Conservation (phyloP, 1,140 invertebrate species). For the Drosophila leontia region DNA sequence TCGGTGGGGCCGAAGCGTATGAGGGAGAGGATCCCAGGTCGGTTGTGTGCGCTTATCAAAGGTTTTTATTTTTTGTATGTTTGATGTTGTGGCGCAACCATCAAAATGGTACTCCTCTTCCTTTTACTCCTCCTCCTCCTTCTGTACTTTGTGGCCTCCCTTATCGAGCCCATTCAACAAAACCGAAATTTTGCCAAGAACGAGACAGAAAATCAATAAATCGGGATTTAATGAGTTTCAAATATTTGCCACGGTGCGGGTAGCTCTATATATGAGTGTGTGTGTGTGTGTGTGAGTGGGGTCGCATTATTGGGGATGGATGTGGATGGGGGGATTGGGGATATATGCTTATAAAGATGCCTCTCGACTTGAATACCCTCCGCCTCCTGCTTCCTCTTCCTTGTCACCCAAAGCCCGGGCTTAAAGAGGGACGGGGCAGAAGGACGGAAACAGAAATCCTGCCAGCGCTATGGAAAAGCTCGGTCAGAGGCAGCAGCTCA, state of each 20-base stretch:
- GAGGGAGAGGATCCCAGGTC: neutral
- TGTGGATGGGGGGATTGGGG: neutral
- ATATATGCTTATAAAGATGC: slow-evolving; percentile 36
- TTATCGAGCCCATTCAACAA: slow-evolving; percentile 12
- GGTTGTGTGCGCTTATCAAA: neutral
- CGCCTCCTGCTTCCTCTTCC: neutral
- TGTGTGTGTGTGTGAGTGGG: slow-evolving; percentile 6
- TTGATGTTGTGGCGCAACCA: neutral
- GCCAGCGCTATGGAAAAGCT: slow-evolving; percentile 1
- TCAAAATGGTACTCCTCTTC: neutral
- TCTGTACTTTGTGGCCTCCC: neutral
- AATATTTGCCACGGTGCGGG: slow-evolving; percentile 58
- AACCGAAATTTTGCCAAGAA: slow-evolving; percentile 33
- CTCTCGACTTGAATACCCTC: slow-evolving; percentile 25
- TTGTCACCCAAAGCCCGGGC: slow-evolving; percentile 26
- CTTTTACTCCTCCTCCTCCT: neutral
- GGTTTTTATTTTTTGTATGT: neutral
- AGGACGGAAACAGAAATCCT: neutral
- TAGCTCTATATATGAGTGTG: neutral
- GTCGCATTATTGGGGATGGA: slow-evolving; percentile 28
- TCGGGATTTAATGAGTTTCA: slow-evolving; percentile 76
- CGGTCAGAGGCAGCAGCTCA: slow-evolving; percentile 8
- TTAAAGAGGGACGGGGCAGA: neutral
- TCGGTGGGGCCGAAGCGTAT: neutral
- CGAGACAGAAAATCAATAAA: slow-evolving; percentile 77